Base-by-base conservation (phyloP, 2,888 invertebrate genomes). In the Hypomecis atomaria region DNA sequence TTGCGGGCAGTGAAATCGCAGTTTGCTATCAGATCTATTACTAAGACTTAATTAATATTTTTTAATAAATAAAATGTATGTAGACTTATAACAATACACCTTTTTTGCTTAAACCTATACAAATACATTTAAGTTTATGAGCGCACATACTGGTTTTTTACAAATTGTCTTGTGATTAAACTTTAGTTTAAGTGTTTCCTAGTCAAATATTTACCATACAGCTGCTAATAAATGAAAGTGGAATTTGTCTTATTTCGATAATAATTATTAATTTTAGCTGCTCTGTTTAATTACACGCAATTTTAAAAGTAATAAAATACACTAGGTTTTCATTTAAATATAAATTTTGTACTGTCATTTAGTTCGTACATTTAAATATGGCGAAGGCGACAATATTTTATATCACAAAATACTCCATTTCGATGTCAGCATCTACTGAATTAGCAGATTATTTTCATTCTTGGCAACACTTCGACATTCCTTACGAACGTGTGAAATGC, bases 341-440 rank as follows among this genome's bases (percentile, higher is more conserved):
- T 58, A 84, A 73, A 82, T 80, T 88, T 89, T 89, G 89, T 90
- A 89, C 88, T 88, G 77, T 85, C 72, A 71, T 74, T 66, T 74
- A 79, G 79, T 85, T 78, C 81, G 78, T 77, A 78, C 78, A 79
- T 59, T 71, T 72, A 62, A 75, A 75, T 80, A 80, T 82, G 82
- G 82, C 79, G 77, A 83, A 75, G 73, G 70, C 72, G 68, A 65
- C 61, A 58, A 65, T 66, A 62, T 68, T 64, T 60, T 67, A 65
- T 85, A 86, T 86, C 87, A 85, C 86, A 83, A 79, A 52, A 78
- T 73, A 52, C 68, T 48, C 63, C 45, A 65, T 54, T 62, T 9
- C 65, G 65, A 68, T 67, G 70, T 23, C 50, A 61, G 58, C 66
- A 74, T 73, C 77, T 83, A 79, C 81, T 71, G 76, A 73, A 73